Base-by-base conservation (phyloP, 2,888 invertebrate genomes). In the Diadromus collaris region DNA sequence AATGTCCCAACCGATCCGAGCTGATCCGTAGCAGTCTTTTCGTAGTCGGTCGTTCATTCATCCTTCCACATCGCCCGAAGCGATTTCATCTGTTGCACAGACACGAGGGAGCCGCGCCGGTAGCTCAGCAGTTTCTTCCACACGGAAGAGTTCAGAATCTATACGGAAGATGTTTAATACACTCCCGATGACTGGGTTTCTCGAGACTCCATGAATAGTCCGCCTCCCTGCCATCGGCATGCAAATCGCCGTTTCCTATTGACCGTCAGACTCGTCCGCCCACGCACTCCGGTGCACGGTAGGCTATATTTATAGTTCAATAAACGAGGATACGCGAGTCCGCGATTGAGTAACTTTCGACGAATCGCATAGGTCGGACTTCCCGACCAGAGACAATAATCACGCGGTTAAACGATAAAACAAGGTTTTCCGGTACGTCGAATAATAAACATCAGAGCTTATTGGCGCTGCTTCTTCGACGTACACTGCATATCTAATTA, bases 261-360 rank as follows among this genome's bases (percentile, higher is more conserved):
- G 78, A 76, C 80, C 74, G 78, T 81, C 72, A 75, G 74, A 80
- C 81, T 67, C 73, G 81, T 81, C 72, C 81, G 81, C 82, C 82
- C 63, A 82, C 81, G 78, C 34, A 58, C 56, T 48, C 67, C 61
- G 34, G 34, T 51, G 64, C 73, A 67, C 51, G 63, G 38, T 46
- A 71, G 65, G 34, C 61, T 72, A 64, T 74, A 78, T 74, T 61
- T 70, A 74, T 65, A 74, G 67, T 78, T 75, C 64, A 41, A 65
- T 70, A 67, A 54, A 60, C 58, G 69, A 54, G 44, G 48, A 69
- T 38, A 46, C 21, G 13, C 48, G 46, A 13, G 51, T 34, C 38
- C 44, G 16, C 65, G 71, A 65, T 60, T 64, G 77, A 78, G 77
- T 73, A 73, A 78, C 64, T 56, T 29, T 68, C 67, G 60, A 63